Evolutionary conservation across 2,888 invertebrate species (phyloP).

Genomic region (Eristalinus aeneus): DNA sequence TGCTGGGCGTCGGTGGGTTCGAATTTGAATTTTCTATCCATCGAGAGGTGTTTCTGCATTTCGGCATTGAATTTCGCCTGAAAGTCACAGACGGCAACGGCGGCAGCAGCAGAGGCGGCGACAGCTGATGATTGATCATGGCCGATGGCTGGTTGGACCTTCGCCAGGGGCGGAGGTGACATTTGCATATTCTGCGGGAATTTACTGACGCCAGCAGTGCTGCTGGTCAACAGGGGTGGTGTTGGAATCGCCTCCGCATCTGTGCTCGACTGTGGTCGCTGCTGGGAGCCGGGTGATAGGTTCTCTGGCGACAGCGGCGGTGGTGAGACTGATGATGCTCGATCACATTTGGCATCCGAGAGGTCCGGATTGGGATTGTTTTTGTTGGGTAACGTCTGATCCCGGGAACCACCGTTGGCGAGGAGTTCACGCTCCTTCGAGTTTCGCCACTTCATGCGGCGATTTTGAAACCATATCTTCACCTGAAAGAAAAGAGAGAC

Average conservation of each 20-base stretch:
- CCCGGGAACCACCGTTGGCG: conserved; percentile 95
- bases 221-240: conserved; percentile 71
- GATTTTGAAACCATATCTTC: conserved; percentile 94
- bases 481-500: conserved; percentile 80
- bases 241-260: conserved; percentile 69
- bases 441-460: conserved; percentile 99
- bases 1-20: conserved; percentile 74
- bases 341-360: conserved; percentile 93
- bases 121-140: conserved; percentile 75
- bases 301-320: conserved; percentile 78
- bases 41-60: conserved; percentile 79
- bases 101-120: conserved; percentile 53
- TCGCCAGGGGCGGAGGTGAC: conserved; percentile 76
- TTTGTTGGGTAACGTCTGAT: conserved; percentile 97
- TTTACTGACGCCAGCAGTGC: conserved; percentile 36
- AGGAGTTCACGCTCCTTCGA: conserved; percentile 97
- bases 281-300: conserved; percentile 75
- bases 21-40: conserved; percentile 78
- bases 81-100: conserved; percentile 74
- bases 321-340: conserved; percentile 85
- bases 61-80: conserved; percentile 79
- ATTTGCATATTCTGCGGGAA: conserved; percentile 75
- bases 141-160: conserved; percentile 56
- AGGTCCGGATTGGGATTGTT: conserved; percentile 97
- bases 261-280: conserved; percentile 73